Base-by-base conservation (phyloP, 2,888 invertebrate genomes). In the Drosophila demipolita region DNA sequence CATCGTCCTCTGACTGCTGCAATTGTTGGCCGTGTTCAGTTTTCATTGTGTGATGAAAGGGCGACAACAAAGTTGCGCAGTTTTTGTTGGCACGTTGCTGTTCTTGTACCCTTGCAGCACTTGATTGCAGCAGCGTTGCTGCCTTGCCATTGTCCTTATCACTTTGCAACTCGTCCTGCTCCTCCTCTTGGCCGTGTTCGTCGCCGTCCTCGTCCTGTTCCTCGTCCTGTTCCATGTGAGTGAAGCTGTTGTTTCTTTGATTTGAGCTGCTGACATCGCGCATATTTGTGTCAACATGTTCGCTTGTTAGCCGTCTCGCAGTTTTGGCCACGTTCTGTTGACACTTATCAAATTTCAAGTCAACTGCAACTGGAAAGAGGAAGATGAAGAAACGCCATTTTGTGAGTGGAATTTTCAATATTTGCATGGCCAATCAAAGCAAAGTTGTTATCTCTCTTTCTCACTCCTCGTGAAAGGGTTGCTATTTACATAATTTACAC, bases 231-330 rank as follows among this genome's bases (percentile, higher is more conserved):
- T 62, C 55, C 61, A 59, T 35, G 52, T 54, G 59, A 60, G 29
- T 54, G 68, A 40, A 57, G 54, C 64, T 53, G 70, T 52, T 63
- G 58, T 59, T 59, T 57, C 81, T 67, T 70, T 79, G 82, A 80
- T 82, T 84, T 80, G 75, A 66, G 89, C 90, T 73, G 91, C 90
- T 89, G 85, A 87, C 91, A 72, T 81, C 75, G 87, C 81, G 85
- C 86, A 80, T 82, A 82, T 85, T 87, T 89, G 78, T 87, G 91
- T 90, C 90, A 87, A 87, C 82, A 82, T 60, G 66, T 72, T 64
- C 65, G 64, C 65, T 88, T 71, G 86, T 86, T 88, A 85, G 66
- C 55, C 20, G 35, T 23, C 35, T 66, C 26, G 60, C 66, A 48
- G 45, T 59, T 66, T 69, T 52, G 40, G 57, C 57, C 66, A 58